These are phyloP conservation scores for Amphibalanus amphitrite DNA, from an alignment of 1,140 invertebrate genomes.

Conservation along the genomic window DNA sequence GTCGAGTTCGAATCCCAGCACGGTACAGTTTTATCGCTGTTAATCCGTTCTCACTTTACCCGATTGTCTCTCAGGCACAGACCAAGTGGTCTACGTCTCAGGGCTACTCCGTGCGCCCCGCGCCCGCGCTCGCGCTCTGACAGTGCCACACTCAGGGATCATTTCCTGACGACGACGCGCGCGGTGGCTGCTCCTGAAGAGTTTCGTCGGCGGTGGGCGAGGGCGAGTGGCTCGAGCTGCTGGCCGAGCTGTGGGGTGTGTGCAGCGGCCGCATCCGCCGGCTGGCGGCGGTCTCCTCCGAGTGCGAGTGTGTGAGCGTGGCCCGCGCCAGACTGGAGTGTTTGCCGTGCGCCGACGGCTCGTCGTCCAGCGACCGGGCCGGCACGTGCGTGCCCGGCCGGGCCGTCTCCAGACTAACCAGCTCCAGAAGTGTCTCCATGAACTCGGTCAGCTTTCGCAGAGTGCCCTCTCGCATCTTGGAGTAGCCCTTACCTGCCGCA, in stretches of 20 bases:
- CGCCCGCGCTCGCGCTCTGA: no score
- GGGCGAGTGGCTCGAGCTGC: background rate
- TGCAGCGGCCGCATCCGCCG: background rate
- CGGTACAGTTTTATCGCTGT: no score
- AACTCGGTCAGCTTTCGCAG: slow-evolving; percentile 32
- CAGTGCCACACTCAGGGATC: no score
- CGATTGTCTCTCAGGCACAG: no score
- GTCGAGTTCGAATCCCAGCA: no score
- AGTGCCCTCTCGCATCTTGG: slow-evolving; percentile 34
- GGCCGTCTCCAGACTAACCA: slow-evolving; percentile 15
- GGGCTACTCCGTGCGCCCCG: no score
- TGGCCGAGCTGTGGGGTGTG: background rate
- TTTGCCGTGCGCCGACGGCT: background rate
- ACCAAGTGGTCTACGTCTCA: no score
- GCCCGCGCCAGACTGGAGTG: background rate
- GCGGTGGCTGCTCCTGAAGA: background rate
- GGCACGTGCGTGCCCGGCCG: slow-evolving; percentile 8
- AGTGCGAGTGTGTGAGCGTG: background rate
- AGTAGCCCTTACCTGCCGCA: slow-evolving; percentile 27
- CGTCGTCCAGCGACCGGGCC: background rate
- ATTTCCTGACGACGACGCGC: no score
- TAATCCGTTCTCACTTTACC: no score
- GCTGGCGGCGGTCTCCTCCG: background rate
- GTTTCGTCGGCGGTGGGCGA: background rate
- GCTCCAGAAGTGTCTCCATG: slow-evolving; percentile 21